A percentile compares a stretch with the other conserved stretches of the same genome.
These are phyloP conservation scores for Junco hyemalis DNA, from an alignment of 2,113 vertebrate genomes.

Conservation along the genomic window DNA sequence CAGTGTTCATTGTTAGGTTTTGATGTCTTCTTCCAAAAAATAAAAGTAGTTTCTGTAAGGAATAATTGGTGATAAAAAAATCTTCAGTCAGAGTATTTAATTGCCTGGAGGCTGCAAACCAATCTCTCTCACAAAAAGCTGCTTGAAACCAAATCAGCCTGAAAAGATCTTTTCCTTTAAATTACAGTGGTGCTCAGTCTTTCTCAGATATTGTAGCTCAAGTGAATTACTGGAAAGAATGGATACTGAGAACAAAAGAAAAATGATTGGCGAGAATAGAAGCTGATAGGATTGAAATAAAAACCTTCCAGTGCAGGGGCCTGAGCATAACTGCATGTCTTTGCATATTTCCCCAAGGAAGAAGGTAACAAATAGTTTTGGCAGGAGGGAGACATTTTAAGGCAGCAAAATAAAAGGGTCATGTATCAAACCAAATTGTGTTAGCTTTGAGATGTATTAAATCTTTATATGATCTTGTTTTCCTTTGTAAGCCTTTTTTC, in stretches of 20 bases:
- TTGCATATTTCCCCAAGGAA: slow-evolving; percentile 76
- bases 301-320: slow-evolving; percentile 63
- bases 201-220: slow-evolving; percentile 48
- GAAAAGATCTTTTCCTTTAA: slow-evolving; percentile 59
- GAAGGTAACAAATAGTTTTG: slow-evolving; percentile 68
- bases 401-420: slow-evolving; percentile 70
- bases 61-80: slow-evolving; percentile 70
- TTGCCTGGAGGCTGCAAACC: slow-evolving; percentile 55
- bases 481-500: slow-evolving; percentile 34
- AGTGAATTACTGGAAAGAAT: slow-evolving; percentile 74
- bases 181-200: slow-evolving; percentile 48
- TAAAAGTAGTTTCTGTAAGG: slow-evolving; percentile 39
- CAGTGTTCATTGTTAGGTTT: background rate
- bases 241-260: slow-evolving; percentile 71
- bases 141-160: slow-evolving; percentile 56
- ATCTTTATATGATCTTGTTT: slow-evolving; percentile 62
- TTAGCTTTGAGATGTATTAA: slow-evolving; percentile 63
- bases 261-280: slow-evolving; percentile 73
- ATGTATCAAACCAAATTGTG: slow-evolving; percentile 70
- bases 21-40: slow-evolving; percentile 31
- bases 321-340: slow-evolving; percentile 69
- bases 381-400: slow-evolving; percentile 68
- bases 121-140: slow-evolving; percentile 54
- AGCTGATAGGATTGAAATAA: slow-evolving; percentile 74
- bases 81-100: slow-evolving; percentile 61